Evolutionary conservation across 2,113 vertebrate genomes (phyloP).

Genomic region (Grallaria varia): DNA sequence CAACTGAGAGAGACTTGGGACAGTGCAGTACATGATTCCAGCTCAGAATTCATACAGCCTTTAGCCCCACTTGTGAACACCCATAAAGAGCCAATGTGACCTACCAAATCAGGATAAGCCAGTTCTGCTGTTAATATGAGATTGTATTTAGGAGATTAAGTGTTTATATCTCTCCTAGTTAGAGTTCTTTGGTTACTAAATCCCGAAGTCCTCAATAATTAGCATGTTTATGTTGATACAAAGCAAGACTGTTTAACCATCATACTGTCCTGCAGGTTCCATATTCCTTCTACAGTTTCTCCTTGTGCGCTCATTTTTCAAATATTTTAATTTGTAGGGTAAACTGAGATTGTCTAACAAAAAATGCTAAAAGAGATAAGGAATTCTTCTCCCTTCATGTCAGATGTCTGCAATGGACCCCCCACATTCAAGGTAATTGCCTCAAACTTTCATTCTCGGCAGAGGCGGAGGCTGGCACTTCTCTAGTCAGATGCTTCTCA

Average conservation of each 20-base stretch:
- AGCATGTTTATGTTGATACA: not conserved
- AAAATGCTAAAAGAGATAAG: not conserved
- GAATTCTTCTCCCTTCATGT: not conserved
- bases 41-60: too few species aligned
- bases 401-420: not conserved
- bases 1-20: too few species aligned
- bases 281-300: not conserved
- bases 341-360: not conserved
- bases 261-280: not conserved
- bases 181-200: not conserved
- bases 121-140: too few species aligned
- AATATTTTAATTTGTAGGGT: not conserved
- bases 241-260: not conserved
- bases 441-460: not conserved
- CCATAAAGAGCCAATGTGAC: too few species aligned
- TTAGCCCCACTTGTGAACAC: too few species aligned
- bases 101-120: too few species aligned
- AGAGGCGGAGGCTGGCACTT: not conserved
- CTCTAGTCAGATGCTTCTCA: not conserved
- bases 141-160: too few species aligned
- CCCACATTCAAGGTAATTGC: not conserved
- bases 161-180: not conserved
- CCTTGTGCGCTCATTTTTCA: not conserved
- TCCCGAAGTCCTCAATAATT: not conserved
- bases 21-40: too few species aligned